These are phyloP conservation scores for Acromyrmex echinatior DNA, from an alignment of 1,140 invertebrate species.

Conservation along the genomic window DNA sequence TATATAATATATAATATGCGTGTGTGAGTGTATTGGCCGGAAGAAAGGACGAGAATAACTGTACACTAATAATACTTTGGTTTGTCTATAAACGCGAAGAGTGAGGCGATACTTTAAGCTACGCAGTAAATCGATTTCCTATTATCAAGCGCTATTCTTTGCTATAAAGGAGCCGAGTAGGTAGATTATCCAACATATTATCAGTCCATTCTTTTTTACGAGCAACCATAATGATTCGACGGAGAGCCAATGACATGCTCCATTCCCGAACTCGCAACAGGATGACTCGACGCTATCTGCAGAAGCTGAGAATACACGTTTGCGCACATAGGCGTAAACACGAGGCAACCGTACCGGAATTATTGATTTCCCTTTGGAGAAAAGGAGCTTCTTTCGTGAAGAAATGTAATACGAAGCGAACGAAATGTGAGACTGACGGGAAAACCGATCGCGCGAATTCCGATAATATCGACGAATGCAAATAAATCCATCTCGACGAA, in stretches of 20 bases:
- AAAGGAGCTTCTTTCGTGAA: slow-evolving; percentile 50
- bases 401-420: slow-evolving; percentile 45
- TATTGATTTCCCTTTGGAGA: slow-evolving; percentile 52
- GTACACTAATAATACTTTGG: slow-evolving; percentile 61
- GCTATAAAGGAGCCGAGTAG: slow-evolving; percentile 67
- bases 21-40: too few species aligned
- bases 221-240: slow-evolving; percentile 45
- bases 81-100: slow-evolving; percentile 24
- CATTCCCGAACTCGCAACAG: slow-evolving; percentile 38
- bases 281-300: slow-evolving; percentile 56
- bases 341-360: slow-evolving; percentile 16
- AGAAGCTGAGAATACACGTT: slow-evolving; percentile 28
- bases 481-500: slow-evolving; percentile 51
- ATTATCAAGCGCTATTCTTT: slow-evolving; percentile 70
- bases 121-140: slow-evolving; percentile 75
- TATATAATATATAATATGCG: background rate
- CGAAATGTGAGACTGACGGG: slow-evolving; percentile 44
- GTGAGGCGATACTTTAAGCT: slow-evolving; percentile 1
- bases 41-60: slow-evolving; percentile 29
- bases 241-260: slow-evolving; percentile 62
- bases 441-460: slow-evolving; percentile 33
- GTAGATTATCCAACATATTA: slow-evolving; percentile 73
- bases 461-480: slow-evolving; percentile 59
- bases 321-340: slow-evolving; percentile 53
- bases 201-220: slow-evolving; percentile 69